Evolutionary conservation across 2,113 vertebrate species (phyloP).

Genomic region (Catharus minimus): DNA sequence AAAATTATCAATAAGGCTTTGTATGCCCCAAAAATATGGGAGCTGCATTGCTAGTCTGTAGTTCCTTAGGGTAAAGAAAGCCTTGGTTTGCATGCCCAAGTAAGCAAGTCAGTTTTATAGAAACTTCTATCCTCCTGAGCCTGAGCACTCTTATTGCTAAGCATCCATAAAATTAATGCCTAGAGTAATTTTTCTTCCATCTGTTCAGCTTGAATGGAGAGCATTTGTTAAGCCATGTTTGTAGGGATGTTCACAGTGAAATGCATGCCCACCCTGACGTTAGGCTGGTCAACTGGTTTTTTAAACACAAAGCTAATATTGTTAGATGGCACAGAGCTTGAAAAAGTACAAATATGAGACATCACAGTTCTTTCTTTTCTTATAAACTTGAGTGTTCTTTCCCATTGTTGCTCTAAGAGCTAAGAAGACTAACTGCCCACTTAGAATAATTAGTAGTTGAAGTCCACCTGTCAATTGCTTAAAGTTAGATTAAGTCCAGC

Average conservation of each 20-base stretch:
- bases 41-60: neutral
- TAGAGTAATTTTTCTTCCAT: conserved; percentile 40
- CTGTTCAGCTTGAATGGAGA: conserved; percentile 43
- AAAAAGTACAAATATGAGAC: conserved; percentile 2
- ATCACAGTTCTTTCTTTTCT: neutral
- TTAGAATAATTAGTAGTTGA: conserved; percentile 50
- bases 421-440: neutral
- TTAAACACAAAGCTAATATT: conserved; percentile 46
- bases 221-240: conserved; percentile 22
- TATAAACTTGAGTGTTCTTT: conserved; percentile 28
- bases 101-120: neutral
- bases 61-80: neutral
- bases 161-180: conserved; percentile 31
- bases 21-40: neutral
- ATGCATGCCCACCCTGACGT: neutral
- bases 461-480: conserved; percentile 41
- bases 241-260: conserved; percentile 1
- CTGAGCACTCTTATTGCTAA: conserved; percentile 8
- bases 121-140: neutral
- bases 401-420: neutral
- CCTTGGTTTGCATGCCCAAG: neutral
- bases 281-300: conserved; percentile 9
- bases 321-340: neutral
- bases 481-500: conserved; percentile 44
- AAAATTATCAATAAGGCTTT: neutral